phyloP scores from a whole-genome alignment of 1,140 invertebrate species.

The Bombus polaris region DNA sequence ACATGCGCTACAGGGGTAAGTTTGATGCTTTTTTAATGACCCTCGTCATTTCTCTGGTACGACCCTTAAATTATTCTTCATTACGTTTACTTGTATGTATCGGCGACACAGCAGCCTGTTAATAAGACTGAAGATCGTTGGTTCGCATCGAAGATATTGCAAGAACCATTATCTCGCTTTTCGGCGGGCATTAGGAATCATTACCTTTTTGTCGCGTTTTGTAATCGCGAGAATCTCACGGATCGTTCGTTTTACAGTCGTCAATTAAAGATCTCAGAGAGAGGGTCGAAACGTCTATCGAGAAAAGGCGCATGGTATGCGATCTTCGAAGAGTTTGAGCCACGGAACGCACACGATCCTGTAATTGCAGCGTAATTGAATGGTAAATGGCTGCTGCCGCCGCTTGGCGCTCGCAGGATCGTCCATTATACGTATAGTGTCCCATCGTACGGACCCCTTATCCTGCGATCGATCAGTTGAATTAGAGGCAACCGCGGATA shows the following conservation, averaged over 20 bases:
- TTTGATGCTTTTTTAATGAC: background rate
- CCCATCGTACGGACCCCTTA: constrained; percentile 50
- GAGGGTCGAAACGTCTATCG: constrained; percentile 40
- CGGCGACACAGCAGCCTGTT: background rate
- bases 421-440: constrained; percentile 54
- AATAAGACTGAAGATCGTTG: background rate
- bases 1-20: constrained; percentile 74
- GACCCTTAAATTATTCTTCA: background rate
- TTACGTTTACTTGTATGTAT: background rate
- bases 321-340: constrained; percentile 37
- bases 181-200: background rate
- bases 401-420: constrained; percentile 24
- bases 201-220: background rate
- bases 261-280: constrained; percentile 47
- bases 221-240: constrained; percentile 8
- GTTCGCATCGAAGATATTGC: background rate
- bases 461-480: constrained; percentile 67
- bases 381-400: constrained; percentile 52
- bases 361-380: constrained; percentile 71
- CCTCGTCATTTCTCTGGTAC: background rate
- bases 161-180: background rate
- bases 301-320: constrained; percentile 30
- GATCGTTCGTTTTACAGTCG: constrained; percentile 32
- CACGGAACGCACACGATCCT: constrained; percentile 51
- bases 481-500: constrained; percentile 60